Evolutionary conservation across 1,140 invertebrate genomes (phyloP), one percentile per base, ranked within the genome.

Genomic region (Ips nitidus): DNA sequence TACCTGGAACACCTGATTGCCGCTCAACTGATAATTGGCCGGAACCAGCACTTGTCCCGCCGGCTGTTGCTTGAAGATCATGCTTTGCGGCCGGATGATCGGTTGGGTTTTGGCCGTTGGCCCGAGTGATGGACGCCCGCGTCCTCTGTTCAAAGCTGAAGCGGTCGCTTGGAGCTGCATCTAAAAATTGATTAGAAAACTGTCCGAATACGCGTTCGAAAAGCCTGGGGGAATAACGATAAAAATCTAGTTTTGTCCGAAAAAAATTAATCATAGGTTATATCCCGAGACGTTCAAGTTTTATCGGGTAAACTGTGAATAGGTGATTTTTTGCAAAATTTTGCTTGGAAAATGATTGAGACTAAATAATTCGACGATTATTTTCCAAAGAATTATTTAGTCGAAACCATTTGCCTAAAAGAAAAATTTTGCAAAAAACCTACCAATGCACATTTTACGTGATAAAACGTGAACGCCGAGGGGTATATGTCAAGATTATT

Each of bases 1-100:
- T 81, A 88, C 86, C 84, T 87, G 86, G 81, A 85, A 88, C 73
- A 88, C 82, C 80, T 86, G 86, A 75, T 86, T 87, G 73, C 83
- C 84, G 73, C 83, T 80, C 71, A 87, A 81, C 66, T 86, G 85
- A 73, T 87, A 87, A 50, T 83, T 82, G 61, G 85, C 84, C 2
- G 86, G 86, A 47, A 87, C 81, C 72, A 88, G 76, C 45, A 88
- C 82, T 43, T 80, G 81, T 37, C 81, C 79, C 38, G 81, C 79
- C 5, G 82, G 81, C 67, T 84, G 84, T 65, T 84, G 84, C 72
- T 86, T 83, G 75, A 86, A 87, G 76, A 87, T 82, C 83, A 87
- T 85, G 58, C 81, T 82, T 73, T 74, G 68, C 2, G 76, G 70
- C 41, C 73, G 56, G 38, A 77, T 71, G 22, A 76, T 66, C 4